Evolutionary conservation across 2,888 invertebrate genomes (phyloP).

Genomic region (Neoitamus cyanurus): DNA sequence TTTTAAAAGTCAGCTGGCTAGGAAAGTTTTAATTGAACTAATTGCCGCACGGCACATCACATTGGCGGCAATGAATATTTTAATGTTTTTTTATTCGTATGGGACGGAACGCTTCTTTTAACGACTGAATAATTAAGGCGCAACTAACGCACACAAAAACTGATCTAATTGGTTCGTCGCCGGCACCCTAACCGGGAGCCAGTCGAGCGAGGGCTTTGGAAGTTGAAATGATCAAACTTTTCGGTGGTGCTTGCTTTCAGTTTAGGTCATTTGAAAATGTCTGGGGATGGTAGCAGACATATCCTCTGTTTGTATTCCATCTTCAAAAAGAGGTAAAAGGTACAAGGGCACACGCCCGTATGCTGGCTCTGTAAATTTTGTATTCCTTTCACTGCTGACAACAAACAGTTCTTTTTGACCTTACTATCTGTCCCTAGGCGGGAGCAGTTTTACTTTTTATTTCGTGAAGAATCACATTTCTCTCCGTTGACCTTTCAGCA

Average conservation of each 20-base stretch:
- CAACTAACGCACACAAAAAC: not conserved
- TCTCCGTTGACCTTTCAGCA: not conserved
- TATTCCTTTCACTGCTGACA: not conserved
- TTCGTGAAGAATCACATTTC: not conserved
- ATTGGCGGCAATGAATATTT: not conserved
- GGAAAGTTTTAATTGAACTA: conserved; percentile 31
- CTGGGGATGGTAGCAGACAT: not conserved
- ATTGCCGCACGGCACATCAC: not conserved
- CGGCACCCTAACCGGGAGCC: not conserved
- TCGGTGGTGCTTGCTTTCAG: not conserved
- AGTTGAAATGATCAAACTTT: not conserved
- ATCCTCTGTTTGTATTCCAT: not conserved
- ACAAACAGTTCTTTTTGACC: not conserved
- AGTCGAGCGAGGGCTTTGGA: not conserved
- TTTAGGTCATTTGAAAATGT: not conserved
- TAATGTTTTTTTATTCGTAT: not conserved
- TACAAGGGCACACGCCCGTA: not conserved
- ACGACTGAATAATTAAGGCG: not conserved
- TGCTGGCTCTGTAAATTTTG: not conserved
- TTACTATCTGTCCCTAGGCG: not conserved
- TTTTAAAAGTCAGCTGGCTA: conserved; percentile 4
- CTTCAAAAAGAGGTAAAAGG: not conserved
- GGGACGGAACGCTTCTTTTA: not conserved
- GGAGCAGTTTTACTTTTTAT: not conserved
- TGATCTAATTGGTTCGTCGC: not conserved